Evolutionary conservation across 2,797 vertebrate species (phyloP).

Genomic region (Schizopygopsis malacanthus): DNA sequence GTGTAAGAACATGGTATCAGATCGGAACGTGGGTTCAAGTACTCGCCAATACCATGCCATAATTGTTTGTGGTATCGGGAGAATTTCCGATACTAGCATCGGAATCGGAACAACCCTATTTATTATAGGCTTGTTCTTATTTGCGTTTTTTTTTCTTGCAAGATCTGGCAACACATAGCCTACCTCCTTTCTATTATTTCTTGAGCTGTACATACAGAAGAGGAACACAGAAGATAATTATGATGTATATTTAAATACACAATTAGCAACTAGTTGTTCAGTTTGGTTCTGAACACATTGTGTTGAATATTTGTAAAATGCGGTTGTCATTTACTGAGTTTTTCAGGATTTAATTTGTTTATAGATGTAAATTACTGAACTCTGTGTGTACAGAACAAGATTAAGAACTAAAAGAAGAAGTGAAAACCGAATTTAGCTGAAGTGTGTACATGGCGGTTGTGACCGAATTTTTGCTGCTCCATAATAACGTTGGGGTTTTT

Average conservation of each 20-base stretch:
- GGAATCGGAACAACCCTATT: too few species aligned
- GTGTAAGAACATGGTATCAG: too few species aligned
- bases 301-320: background rate
- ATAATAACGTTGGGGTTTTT: too few species aligned
- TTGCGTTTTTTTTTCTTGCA: background rate
- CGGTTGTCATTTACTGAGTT: background rate
- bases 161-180: background rate
- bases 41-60: too few species aligned
- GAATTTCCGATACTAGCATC: too few species aligned
- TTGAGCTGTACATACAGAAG: background rate
- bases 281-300: background rate
- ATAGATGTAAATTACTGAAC: background rate
- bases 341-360: background rate
- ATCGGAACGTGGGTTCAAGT: too few species aligned
- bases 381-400: background rate
- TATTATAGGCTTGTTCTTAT: background rate
- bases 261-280: background rate
- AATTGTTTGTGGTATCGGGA: too few species aligned
- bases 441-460: background rate
- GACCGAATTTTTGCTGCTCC: background rate
- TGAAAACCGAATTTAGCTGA: background rate
- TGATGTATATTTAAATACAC: background rate
- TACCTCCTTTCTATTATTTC: fast-evolving
- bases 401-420: background rate
- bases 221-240: background rate